Evolutionary conservation across 2,888 invertebrate genomes (phyloP).

Genomic region (Matsumyia berberina): DNA sequence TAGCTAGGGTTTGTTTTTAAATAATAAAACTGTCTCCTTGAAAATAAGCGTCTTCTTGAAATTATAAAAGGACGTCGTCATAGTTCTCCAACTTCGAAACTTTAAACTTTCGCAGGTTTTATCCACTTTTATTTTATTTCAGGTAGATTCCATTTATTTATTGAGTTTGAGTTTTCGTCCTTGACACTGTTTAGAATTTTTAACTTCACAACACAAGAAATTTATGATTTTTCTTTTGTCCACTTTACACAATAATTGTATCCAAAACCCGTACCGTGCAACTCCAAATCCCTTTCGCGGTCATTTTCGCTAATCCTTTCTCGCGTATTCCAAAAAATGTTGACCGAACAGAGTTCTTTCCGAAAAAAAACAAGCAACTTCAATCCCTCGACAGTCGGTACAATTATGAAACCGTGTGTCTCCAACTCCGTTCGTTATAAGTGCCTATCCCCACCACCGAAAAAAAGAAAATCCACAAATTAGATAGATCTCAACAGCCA

Average conservation of each 20-base stretch:
- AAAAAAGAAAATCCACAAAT: slow-evolving; percentile 21
- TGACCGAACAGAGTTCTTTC: neutral
- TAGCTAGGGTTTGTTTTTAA: too few species aligned
- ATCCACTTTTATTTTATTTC: too few species aligned
- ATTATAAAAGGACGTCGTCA: too few species aligned
- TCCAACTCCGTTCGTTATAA: slow-evolving; percentile 42
- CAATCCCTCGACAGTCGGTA: slow-evolving; percentile 29
- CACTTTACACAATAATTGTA: slow-evolving; percentile 6
- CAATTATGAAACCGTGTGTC: slow-evolving; percentile 44
- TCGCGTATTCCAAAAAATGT: slow-evolving; percentile 11
- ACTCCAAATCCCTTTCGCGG: slow-evolving; percentile 46
- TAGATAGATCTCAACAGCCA: slow-evolving; percentile 43
- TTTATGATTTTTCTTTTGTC: too few species aligned
- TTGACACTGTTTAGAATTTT: too few species aligned
- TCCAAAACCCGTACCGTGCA: slow-evolving; percentile 48
- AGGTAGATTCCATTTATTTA: too few species aligned
- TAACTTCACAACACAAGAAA: too few species aligned
- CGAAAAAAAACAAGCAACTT: slow-evolving; percentile 21
- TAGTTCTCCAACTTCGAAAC: too few species aligned
- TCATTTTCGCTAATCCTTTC: slow-evolving; percentile 35
- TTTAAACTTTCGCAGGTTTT: too few species aligned
- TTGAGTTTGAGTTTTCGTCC: too few species aligned
- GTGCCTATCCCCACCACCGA: slow-evolving; percentile 58
- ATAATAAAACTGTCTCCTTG: too few species aligned
- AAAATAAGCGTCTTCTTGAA: too few species aligned